These are phyloP conservation scores for Salvelinus namaycush DNA, from an alignment of 2,113 vertebrate genomes.

Conservation along the genomic window DNA sequence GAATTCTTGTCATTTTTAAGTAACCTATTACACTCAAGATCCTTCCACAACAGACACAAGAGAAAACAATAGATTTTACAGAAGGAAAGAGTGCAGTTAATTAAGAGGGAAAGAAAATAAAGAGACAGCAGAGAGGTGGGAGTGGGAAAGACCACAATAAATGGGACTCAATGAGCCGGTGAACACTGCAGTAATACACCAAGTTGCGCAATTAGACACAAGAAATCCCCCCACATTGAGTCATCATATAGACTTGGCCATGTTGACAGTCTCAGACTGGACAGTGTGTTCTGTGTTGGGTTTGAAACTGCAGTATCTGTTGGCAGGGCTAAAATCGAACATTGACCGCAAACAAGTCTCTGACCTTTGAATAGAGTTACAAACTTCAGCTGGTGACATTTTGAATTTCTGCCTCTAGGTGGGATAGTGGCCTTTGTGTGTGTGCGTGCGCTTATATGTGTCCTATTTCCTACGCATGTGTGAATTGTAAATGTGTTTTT, in stretches of 20 bases:
- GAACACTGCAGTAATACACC: background rate
- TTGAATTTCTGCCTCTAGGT: background rate
- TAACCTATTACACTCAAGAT: too few species aligned
- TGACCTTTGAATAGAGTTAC: background rate
- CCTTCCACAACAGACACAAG: too few species aligned
- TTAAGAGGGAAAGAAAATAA: slow-evolving; percentile 32
- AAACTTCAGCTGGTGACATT: background rate
- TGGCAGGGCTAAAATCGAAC: background rate
- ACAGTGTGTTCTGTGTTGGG: background rate
- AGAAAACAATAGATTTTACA: too few species aligned
- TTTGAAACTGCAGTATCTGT: background rate
- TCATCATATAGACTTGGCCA: background rate
- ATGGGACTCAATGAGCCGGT: background rate
- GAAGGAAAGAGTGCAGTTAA: background rate
- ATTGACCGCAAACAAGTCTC: background rate
- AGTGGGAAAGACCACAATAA: background rate
- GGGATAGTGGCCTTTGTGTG: background rate
- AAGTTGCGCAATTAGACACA: background rate
- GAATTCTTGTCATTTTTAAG: too few species aligned
- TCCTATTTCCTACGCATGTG: too few species aligned
- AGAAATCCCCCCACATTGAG: background rate
- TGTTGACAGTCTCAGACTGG: background rate
- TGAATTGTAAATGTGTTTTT: too few species aligned
- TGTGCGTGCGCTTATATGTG: background rate
- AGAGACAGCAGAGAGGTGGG: slow-evolving; percentile 37